Base-by-base conservation (phyloP, 2,113 vertebrate species). In the Cavia aperea region DNA sequence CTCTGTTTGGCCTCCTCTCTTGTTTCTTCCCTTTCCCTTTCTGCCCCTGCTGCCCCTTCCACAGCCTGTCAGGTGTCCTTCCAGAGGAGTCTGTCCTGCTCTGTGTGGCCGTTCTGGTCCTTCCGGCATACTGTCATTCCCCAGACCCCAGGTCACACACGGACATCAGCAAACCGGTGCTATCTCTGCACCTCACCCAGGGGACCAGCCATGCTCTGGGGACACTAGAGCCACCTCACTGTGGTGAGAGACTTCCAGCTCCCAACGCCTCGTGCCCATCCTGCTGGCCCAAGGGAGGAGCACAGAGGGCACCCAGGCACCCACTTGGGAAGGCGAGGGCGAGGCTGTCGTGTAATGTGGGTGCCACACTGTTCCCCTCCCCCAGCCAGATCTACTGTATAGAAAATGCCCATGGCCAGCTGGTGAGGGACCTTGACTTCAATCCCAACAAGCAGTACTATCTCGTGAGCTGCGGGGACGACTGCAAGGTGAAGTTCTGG, bases 401-500 rank as follows among this genome's bases (percentile, higher is more conserved):
- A n/a, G 99, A 99, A 97, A 99, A 98, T n/a, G 99, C 99, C 85
- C 99, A 99, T 0, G 99, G 99, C 94, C 99, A 99, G 98, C 98
- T 99, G 98, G 99, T 99, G 94, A 98, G 99, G 72, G 99, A 99
- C 98, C 98, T 99, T 63, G 99, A 99, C 97, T 99, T 99, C 97
- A 99, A 99, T 98, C 99, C 99, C 92, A 99, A 99, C 97, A 99
- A 98, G 91, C 99, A 99, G 97, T 99, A 99, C 97, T 99, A 99
- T 97, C 96, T 99, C 95, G 98, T 99, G 93, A 99, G 99, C 98
- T 99, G 99, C 1, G 99, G 99, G 68, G 99, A 99, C 66, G 99
- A 99, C 98, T 99, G 99, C 98, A 99, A 98, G 98, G 99, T 99
- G 97, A 99, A 99, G 97, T 99, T 99, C 98, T 99, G 99, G 99